Percentiles rank a stretch among this genome's conserved stretches.
phyloP scores from a whole-genome alignment of 2,888 invertebrate species.

The Pachydiplax longipennis region DNA sequence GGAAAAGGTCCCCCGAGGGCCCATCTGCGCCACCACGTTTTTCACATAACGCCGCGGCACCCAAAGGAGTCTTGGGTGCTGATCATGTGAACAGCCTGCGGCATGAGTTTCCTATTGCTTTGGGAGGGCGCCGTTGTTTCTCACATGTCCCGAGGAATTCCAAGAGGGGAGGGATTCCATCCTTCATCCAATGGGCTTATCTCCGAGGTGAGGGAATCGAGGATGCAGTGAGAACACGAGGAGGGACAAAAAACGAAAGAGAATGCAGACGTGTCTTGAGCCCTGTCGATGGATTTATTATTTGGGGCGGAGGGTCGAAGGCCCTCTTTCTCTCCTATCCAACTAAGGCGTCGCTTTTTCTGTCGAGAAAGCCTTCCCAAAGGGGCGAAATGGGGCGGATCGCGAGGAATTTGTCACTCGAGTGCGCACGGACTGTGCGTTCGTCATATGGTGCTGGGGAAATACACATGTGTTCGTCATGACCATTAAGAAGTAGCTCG shows the following conservation, averaged over 20 bases:
- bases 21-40: constrained; percentile 36
- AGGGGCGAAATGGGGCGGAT: neutral
- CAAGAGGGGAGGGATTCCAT: neutral
- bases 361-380: neutral
- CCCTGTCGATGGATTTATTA: constrained; percentile 40
- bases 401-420: neutral
- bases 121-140: constrained; percentile 23
- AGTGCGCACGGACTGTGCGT: neutral
- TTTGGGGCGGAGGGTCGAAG: constrained; percentile 4
- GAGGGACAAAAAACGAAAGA: neutral
- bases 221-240: neutral
- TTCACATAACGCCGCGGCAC: constrained; percentile 18
- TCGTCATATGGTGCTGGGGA: neutral
- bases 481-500: too few species aligned
- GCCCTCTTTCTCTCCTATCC: neutral
- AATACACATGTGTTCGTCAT: neutral
- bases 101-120: constrained; percentile 26
- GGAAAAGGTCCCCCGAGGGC: neutral
- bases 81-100: constrained; percentile 2
- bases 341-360: neutral
- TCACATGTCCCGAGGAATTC: constrained; percentile 15
- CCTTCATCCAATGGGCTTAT: constrained; percentile 16
- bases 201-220: neutral
- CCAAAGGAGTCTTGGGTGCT: neutral
- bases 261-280: constrained; percentile 15